A percentile compares a stretch with the other conserved stretches of the same genome.
phyloP scores from a whole-genome alignment of 2,113 vertebrate species.

The Orycteropus afer region DNA sequence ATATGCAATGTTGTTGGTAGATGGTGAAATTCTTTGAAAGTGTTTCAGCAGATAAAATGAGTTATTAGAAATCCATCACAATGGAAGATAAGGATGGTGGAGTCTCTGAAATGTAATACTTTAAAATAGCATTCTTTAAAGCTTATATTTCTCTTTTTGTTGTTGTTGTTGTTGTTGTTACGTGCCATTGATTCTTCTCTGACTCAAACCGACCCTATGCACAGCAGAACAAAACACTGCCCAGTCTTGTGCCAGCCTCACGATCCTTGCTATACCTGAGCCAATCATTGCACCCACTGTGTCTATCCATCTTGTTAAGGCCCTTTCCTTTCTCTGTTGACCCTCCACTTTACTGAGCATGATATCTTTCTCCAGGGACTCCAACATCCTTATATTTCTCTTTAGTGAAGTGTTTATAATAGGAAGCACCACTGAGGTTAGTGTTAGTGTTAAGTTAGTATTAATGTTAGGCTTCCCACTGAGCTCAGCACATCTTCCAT shows the following conservation, averaged over 20 bases:
- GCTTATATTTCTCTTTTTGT: not conserved
- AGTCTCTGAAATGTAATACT: not conserved
- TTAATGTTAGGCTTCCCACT: not conserved
- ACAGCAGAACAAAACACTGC: no score
- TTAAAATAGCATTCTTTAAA: not conserved
- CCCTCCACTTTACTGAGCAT: no score
- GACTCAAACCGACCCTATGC: no score
- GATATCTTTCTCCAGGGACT: no score
- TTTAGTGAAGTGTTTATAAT: not conserved
- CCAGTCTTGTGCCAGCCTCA: no score
- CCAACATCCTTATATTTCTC: not conserved
- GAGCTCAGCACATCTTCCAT: not conserved
- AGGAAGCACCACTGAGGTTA: not conserved
- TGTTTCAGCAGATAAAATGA: not conserved
- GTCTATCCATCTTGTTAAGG: no score
- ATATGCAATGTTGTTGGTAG: not conserved
- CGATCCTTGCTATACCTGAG: no score
- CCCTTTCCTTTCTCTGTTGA: no score
- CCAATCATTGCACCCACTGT: no score
- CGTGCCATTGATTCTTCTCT: no score
- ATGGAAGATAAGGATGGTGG: not conserved
- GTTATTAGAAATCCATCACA: not conserved
- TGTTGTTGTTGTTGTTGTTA: no score
- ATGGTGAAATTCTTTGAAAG: not conserved
- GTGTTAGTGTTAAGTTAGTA: no score